phyloP scores from a whole-genome alignment of 1,140 invertebrate genomes.

The Holotrichia oblita region DNA sequence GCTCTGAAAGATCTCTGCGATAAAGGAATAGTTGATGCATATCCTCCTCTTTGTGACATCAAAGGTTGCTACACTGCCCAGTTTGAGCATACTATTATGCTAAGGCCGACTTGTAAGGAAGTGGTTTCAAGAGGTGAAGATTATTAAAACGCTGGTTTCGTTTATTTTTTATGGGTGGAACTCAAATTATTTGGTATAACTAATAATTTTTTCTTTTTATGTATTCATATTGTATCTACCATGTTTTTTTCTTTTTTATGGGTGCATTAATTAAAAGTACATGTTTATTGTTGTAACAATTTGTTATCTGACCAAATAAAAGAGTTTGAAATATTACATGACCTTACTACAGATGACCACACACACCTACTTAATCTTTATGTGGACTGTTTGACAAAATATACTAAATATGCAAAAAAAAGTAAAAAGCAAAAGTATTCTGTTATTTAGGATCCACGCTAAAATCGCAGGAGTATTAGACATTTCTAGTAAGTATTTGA shows the following conservation, averaged over 20 bases:
- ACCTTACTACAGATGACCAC: too few relatives aligned
- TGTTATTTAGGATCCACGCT: too few relatives aligned
- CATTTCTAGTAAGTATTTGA: too few relatives aligned
- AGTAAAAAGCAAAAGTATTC: too few relatives aligned
- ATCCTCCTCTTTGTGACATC: conserved; percentile 97
- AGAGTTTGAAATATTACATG: not conserved
- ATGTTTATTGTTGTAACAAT: conserved; percentile 25
- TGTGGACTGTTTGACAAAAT: too few relatives aligned
- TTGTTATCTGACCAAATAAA: conserved; percentile 35
- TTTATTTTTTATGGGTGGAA: conserved; percentile 14
- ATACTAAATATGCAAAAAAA: too few relatives aligned
- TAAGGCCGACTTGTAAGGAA: conserved; percentile 98
- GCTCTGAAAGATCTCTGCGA: conserved; percentile 98
- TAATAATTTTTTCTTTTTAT: conserved; percentile 14
- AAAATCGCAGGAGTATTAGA: too few relatives aligned
- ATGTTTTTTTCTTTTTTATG: conserved; percentile 18
- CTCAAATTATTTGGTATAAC: conserved; percentile 17
- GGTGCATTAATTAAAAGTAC: conserved; percentile 3
- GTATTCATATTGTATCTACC: not conserved
- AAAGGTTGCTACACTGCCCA: conserved; percentile 99
- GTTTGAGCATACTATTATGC: conserved; percentile 98
- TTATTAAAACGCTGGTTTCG: conserved; percentile 71
- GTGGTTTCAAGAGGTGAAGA: conserved; percentile 96
- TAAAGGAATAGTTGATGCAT: conserved; percentile 94
- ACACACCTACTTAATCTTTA: too few relatives aligned